Conservation (phyloP, 2,888 invertebrate genomes). For the Meloe dianella region DNA sequence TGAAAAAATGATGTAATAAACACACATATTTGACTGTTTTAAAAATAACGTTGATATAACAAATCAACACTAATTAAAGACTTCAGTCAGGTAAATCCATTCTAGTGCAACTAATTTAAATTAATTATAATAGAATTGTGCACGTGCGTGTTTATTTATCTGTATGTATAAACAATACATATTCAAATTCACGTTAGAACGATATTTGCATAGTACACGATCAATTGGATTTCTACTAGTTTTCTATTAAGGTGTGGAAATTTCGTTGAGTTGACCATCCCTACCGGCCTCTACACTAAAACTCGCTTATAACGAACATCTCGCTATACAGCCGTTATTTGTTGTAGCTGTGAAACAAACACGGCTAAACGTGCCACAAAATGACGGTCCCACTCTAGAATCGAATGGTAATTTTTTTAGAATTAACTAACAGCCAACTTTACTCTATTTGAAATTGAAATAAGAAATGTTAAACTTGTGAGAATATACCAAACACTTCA, state of each 20-base stretch:
- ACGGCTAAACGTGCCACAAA: no score
- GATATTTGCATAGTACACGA: constrained; percentile 50
- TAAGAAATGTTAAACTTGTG: constrained; percentile 16
- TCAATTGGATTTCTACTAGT: constrained; percentile 13
- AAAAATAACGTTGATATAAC: constrained; percentile 42
- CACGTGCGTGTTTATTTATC: constrained; percentile 23
- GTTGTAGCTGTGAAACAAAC: no score
- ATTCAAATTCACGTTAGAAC: constrained; percentile 49
- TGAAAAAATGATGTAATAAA: not conserved
- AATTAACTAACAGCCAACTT: no score
- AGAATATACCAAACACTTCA: constrained; percentile 24
- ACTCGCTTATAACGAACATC: no score
- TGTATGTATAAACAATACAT: constrained; percentile 38
- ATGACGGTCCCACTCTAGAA: no score
- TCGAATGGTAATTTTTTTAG: no score
- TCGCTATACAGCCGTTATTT: no score
- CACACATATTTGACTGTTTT: not conserved
- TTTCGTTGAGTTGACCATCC: constrained; percentile 24
- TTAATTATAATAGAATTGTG: constrained; percentile 47
- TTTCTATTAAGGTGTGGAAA: constrained; percentile 30
- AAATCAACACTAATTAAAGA: constrained; percentile 50
- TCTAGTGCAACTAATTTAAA: constrained; percentile 49
- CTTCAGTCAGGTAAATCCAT: constrained; percentile 35
- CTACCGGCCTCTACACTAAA: not conserved
- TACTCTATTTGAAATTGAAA: constrained; percentile 19